phyloP scores from a whole-genome alignment of 2,888 invertebrate genomes.

The Suillia variegata region DNA sequence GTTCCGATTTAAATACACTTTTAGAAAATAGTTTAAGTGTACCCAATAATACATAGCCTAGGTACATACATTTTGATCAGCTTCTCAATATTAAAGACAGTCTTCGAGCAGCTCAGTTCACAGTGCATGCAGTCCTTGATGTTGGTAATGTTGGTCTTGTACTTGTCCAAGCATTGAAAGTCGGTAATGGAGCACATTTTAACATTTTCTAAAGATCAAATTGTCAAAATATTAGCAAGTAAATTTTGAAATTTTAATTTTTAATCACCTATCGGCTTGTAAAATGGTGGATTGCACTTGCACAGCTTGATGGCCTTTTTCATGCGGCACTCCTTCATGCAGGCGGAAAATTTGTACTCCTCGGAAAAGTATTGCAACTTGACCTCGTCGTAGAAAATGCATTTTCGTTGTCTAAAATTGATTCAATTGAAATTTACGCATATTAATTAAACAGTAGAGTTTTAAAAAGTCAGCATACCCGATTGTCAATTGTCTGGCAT shows the following conservation, averaged over 20 bases:
- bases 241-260: not conserved
- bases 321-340: constrained; percentile 77
- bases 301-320: constrained; percentile 68
- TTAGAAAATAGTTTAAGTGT: no score
- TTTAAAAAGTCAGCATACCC: constrained; percentile 42
- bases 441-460: not conserved
- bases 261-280: constrained; percentile 65
- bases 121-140: constrained; percentile 69
- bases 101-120: constrained; percentile 75
- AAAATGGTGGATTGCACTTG: constrained; percentile 76
- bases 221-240: no score
- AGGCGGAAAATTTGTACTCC: constrained; percentile 73
- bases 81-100: constrained; percentile 77
- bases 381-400: constrained; percentile 74
- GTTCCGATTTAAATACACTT: no score
- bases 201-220: constrained; percentile 45
- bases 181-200: constrained; percentile 67
- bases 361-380: constrained; percentile 65
- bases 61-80: constrained; percentile 69
- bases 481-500: constrained; percentile 71
- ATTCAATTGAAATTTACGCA: not conserved
- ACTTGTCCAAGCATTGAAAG: constrained; percentile 66
- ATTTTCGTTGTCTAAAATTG: constrained; percentile 68
- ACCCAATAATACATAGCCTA: no score
- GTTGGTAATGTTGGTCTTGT: constrained; percentile 65